A percentile compares a stretch with the other conserved stretches of the same genome.
Conservation (phyloP, 1,140 invertebrate species). For the Ips typographus region DNA sequence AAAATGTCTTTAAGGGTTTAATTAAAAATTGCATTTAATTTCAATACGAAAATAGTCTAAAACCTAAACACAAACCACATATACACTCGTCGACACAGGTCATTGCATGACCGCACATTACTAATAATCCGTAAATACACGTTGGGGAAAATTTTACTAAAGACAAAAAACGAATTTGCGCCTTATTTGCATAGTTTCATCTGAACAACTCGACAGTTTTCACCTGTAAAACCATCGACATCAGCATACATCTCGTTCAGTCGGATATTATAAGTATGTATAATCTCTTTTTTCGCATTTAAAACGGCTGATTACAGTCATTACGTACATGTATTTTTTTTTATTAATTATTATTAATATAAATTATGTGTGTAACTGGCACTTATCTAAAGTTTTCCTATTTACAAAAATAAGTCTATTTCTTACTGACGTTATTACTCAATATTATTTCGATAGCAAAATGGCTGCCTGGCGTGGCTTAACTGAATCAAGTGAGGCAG, state of each 20-base stretch:
- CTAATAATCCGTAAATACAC: slow-evolving; percentile 13
- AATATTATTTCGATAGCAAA: not conserved
- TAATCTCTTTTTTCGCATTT: slow-evolving; percentile 22
- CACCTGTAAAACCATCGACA: too few species aligned
- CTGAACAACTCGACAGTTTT: not conserved
- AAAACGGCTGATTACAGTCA: slow-evolving; percentile 22
- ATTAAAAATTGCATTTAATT: slow-evolving; percentile 32
- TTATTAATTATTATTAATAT: slow-evolving; percentile 24
- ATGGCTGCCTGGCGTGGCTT: not conserved
- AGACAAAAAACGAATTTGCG: not conserved
- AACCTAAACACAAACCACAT: slow-evolving; percentile 45
- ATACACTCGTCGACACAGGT: slow-evolving; percentile 39
- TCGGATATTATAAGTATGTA: slow-evolving; percentile 10
- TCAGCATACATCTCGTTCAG: not conserved
- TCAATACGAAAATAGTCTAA: slow-evolving; percentile 44
- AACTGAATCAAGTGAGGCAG: too few species aligned
- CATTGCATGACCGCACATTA: slow-evolving; percentile 29
- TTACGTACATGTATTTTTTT: slow-evolving; percentile 29
- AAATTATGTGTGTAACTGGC: slow-evolving; percentile 46
- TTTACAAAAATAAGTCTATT: slow-evolving; percentile 53
- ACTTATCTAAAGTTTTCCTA: slow-evolving; percentile 47
- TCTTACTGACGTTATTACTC: slow-evolving; percentile 33
- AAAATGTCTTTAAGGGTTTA: slow-evolving; percentile 9
- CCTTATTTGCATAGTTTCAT: not conserved
- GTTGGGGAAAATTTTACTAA: slow-evolving; percentile 10